Percentiles rank a stretch among this genome's conserved stretches.
Evolutionary conservation across 2,113 vertebrate species (phyloP).

Genomic region (Cinclus cinclus): DNA sequence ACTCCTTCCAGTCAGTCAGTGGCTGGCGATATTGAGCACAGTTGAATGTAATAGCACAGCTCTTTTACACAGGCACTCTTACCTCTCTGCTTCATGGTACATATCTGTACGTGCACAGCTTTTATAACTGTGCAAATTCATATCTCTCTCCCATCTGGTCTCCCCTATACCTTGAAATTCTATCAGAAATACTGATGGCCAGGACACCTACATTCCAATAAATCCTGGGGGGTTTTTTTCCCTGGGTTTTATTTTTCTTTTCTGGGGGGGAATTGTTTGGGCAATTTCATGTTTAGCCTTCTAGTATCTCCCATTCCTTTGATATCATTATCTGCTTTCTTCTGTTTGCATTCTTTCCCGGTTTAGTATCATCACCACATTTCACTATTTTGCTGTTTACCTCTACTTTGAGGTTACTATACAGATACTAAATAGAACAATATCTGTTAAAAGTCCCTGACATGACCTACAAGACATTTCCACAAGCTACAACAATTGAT

Average conservation of each 20-base stretch:
- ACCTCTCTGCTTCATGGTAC: neutral
- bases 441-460: constrained; percentile 22
- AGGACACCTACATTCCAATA: neutral
- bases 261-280: neutral
- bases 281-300: neutral
- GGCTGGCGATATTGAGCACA: constrained; percentile 10
- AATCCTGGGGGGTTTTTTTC: rapidly evolving
- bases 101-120: neutral
- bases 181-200: neutral
- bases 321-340: constrained; percentile 22
- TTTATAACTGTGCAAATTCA: neutral
- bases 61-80: neutral
- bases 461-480: constrained; percentile 6
- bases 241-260: too few species aligned
- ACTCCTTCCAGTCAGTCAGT: constrained; percentile 27
- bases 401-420: constrained; percentile 17
- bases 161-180: neutral
- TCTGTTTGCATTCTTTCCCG: constrained; percentile 42
- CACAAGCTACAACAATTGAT: constrained; percentile 12
- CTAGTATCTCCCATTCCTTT: neutral
- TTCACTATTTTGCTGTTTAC: constrained; percentile 40
- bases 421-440: neutral
- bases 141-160: neutral
- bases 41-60: neutral
- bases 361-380: constrained; percentile 31